These are phyloP conservation scores for Stenodera caucasica DNA, from an alignment of 2,888 invertebrate species.

Conservation along the genomic window DNA sequence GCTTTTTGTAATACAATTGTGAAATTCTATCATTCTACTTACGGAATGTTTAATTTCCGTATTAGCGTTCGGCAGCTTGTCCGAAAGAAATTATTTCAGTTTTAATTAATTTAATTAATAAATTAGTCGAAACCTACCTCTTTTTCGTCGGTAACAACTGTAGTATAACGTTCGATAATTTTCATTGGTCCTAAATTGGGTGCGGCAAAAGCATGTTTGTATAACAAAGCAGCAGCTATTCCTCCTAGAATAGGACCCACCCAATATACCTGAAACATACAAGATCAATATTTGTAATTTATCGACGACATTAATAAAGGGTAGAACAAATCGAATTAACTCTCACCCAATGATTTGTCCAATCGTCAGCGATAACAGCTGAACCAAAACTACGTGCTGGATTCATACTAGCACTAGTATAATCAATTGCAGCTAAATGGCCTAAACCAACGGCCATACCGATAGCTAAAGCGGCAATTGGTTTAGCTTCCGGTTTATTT, in stretches of 20 bases:
- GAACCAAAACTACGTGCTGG: constrained; percentile 89
- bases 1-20: too few relatives aligned
- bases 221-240: constrained; percentile 73
- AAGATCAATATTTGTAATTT: background rate
- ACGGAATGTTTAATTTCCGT: background rate
- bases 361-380: constrained; percentile 74
- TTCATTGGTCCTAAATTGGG: constrained; percentile 54
- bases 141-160: constrained; percentile 65
- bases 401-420: constrained; percentile 91
- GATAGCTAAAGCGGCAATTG: constrained; percentile 83
- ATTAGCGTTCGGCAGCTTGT: background rate
- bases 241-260: constrained; percentile 84
- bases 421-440: constrained; percentile 81
- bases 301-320: background rate
- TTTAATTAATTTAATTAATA: background rate
- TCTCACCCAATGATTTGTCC: constrained; percentile 82
- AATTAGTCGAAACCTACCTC: constrained; percentile 59
- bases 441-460: constrained; percentile 84
- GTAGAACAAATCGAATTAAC: background rate
- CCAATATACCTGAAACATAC: constrained; percentile 74
- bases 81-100: background rate
- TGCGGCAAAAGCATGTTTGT: constrained; percentile 66
- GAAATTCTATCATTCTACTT: background rate
- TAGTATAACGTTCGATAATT: constrained; percentile 60
- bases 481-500: constrained; percentile 76